Conservation (phyloP, 1,140 invertebrate species). For the Plodia interpunctella region DNA sequence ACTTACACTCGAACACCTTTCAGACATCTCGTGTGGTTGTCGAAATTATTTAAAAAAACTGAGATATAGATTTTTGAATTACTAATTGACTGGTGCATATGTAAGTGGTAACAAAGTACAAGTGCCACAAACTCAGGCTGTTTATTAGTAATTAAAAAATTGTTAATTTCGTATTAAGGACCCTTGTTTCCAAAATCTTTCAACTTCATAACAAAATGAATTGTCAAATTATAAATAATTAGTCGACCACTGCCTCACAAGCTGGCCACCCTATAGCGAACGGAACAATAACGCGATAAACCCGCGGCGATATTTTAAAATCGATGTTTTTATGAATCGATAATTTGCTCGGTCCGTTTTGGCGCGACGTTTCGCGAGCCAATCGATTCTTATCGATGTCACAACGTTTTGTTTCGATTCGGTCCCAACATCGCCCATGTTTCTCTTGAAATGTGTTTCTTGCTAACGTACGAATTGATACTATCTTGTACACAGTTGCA, state of each 20-base stretch:
- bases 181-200: no score
- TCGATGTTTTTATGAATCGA: constrained; percentile 76
- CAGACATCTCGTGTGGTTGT: no score
- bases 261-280: constrained; percentile 56
- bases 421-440: constrained; percentile 62
- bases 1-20: no score
- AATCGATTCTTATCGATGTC: constrained; percentile 72
- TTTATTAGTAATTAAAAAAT: no score
- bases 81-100: no score
- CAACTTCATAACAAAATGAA: no score
- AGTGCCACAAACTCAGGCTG: no score
- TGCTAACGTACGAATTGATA: constrained; percentile 68
- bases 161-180: no score
- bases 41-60: no score
- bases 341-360: constrained; percentile 73
- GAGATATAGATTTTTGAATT: no score
- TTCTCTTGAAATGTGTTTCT: constrained; percentile 73
- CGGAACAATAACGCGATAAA: constrained; percentile 61
- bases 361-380: constrained; percentile 70
- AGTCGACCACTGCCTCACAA: constrained; percentile 4
- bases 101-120: no score
- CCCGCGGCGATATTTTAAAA: constrained; percentile 71
- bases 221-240: not conserved
- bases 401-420: constrained; percentile 73
- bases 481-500: constrained; percentile 52